Base-by-base conservation (phyloP, 2,797 vertebrate genomes). In the Lepus townsendii region DNA sequence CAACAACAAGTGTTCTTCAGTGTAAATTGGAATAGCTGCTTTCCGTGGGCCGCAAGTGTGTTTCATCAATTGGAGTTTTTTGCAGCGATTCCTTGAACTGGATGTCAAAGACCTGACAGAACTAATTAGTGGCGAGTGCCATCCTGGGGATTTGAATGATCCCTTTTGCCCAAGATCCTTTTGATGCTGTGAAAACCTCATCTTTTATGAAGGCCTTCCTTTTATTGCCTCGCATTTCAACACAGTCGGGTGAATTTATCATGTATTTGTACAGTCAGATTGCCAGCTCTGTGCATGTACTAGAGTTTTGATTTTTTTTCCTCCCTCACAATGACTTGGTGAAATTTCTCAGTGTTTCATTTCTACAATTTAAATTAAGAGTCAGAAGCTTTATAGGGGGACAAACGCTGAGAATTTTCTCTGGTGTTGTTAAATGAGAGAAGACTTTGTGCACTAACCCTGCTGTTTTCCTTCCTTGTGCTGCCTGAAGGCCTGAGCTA, bases 401-500 rank as follows among this genome's bases (percentile, higher is more conserved):
- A 79, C 42, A 52, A 94, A 83, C 65, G 82, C 63, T 32, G 50
- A 88, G 86, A 95, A 91, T 92, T 95, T 91, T 57, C 84, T 93
- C 66, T 1, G 0, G 89, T 93, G 88, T 91, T 97, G 93, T 54
- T 96, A 93, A 97, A 0, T 96, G 93, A 80, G 87, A 63, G 96
- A 95, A 95, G 89, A 84, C n/a, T 32, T 95, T 96, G 80, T 98
- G 89, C 94, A 98, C 97, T 98, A 98, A 98, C 92, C 90, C 95
- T 97, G 94, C 98, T 98, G 98, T 97, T 98, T 98, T 98, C 97
- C 97, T 98, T 98, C 95, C 95, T 98, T 96, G 97, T 98, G 99
- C 99, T 98, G 98, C 99, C 98, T 97, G 98, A 99, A 99, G 99
- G 99, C 98, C 98, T 99, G 99, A 99, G 99, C 99, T 99, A 99